These are phyloP conservation scores for Dendroctonus ponderosae DNA, from an alignment of 1,140 invertebrate species.

Conservation along the genomic window DNA sequence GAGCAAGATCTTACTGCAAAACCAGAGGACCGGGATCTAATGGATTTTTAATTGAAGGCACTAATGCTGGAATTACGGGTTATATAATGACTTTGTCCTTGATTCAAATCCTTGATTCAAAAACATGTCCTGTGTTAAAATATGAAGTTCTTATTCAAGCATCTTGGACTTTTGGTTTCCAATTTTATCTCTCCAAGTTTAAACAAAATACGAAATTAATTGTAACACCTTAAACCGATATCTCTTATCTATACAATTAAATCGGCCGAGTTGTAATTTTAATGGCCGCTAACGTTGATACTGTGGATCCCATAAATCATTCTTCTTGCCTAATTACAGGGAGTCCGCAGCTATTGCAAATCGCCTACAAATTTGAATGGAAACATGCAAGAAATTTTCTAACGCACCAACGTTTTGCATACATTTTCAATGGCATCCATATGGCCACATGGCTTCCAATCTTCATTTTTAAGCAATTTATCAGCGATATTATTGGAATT, in stretches of 20 bases:
- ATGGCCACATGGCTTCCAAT: background rate
- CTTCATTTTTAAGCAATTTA: background rate
- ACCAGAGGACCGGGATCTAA: too few relatives aligned
- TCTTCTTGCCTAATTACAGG: conserved; percentile 32
- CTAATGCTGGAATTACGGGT: too few relatives aligned
- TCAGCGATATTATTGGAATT: background rate
- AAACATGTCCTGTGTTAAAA: too few relatives aligned
- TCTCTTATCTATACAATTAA: conserved; percentile 29
- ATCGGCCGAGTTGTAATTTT: conserved; percentile 29
- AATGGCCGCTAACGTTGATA: conserved; percentile 27
- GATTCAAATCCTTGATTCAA: too few relatives aligned
- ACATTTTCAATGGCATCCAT: background rate
- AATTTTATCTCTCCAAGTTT: too few relatives aligned
- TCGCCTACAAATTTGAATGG: conserved; percentile 10
- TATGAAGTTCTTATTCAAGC: too few relatives aligned
- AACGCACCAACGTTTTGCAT: background rate
- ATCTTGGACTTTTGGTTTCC: too few relatives aligned
- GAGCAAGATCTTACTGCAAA: too few relatives aligned
- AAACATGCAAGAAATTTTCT: conserved; percentile 12
- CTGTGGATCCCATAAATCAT: conserved; percentile 31
- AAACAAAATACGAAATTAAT: conserved; percentile 12
- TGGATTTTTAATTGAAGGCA: too few relatives aligned
- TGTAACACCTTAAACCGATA: conserved; percentile 30
- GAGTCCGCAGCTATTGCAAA: conserved; percentile 21
- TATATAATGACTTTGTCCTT: too few relatives aligned